Conservation (phyloP, 2,888 invertebrate genomes). For the Ophion costatus region DNA sequence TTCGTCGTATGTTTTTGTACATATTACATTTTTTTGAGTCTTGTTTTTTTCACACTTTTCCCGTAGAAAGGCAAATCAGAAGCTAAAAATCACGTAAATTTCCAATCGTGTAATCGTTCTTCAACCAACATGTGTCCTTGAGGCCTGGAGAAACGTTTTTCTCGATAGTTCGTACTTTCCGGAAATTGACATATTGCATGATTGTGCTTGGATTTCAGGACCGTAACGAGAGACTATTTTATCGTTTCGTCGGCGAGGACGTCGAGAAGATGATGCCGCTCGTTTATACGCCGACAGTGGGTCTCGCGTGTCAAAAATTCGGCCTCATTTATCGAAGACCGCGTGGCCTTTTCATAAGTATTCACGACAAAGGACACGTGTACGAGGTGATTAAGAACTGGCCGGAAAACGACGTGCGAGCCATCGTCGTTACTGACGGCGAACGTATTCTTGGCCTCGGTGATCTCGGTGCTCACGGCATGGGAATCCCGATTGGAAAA, state of each 20-base stretch:
- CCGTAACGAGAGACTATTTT: conserved; percentile 98
- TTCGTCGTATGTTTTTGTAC: no score
- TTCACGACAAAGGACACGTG: conserved; percentile 97
- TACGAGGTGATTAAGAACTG: conserved; percentile 97
- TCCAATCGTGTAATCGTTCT: no score
- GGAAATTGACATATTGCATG: not conserved
- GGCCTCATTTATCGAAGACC: conserved; percentile 96
- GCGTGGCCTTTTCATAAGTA: conserved; percentile 97
- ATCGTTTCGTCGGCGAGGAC: conserved; percentile 93
- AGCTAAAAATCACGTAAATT: no score
- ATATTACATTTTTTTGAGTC: no score
- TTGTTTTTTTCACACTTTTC: no score
- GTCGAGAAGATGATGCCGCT: conserved; percentile 97
- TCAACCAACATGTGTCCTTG: not conserved
- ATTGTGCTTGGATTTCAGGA: conserved; percentile 86
- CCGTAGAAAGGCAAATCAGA: no score
- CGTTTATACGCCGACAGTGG: conserved; percentile 99
- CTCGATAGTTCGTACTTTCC: not conserved
- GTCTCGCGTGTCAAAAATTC: conserved; percentile 98
- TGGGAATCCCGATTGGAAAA: conserved; percentile 99
- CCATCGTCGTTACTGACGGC: conserved; percentile 98
- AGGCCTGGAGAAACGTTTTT: not conserved
- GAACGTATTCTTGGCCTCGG: conserved; percentile 99
- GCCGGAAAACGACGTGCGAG: conserved; percentile 94
- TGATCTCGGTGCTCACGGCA: conserved; percentile 98